A percentile compares a stretch with the other conserved stretches of the same genome.
phyloP scores from a whole-genome alignment of 2,888 invertebrate genomes.

The Buathra laborator region DNA sequence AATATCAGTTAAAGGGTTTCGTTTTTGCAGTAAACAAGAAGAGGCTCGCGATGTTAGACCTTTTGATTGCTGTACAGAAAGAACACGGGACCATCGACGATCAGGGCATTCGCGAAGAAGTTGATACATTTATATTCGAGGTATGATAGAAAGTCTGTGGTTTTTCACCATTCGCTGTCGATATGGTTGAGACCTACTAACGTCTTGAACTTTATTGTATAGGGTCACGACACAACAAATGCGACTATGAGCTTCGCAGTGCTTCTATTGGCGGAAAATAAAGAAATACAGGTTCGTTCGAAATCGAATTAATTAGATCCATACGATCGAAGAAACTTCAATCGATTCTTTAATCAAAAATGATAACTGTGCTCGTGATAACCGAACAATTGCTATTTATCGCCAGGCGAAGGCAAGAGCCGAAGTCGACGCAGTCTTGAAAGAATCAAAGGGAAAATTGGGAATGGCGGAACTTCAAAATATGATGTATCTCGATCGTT shows the following conservation, averaged over 20 bases:
- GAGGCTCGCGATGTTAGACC: slow-evolving; percentile 69
- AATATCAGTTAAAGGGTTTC: background rate
- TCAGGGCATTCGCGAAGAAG: slow-evolving; percentile 68
- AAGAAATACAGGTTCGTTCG: slow-evolving; percentile 61
- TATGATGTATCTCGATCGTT: slow-evolving; percentile 89
- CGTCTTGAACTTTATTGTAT: background rate
- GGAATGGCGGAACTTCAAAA: slow-evolving; percentile 87
- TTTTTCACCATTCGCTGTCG: background rate
- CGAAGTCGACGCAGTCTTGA: slow-evolving; percentile 82
- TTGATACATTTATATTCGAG: slow-evolving; percentile 70
- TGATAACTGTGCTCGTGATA: background rate
- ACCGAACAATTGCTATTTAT: slow-evolving; percentile 26
- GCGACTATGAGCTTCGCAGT: slow-evolving; percentile 63
- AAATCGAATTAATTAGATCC: background rate
- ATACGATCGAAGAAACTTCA: background rate
- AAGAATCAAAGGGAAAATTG: slow-evolving; percentile 85
- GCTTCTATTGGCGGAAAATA: slow-evolving; percentile 66
- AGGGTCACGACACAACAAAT: slow-evolving; percentile 69
- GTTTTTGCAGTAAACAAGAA: slow-evolving; percentile 55
- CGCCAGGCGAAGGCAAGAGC: slow-evolving; percentile 65
- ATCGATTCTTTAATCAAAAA: background rate
- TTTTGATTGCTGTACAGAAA: slow-evolving; percentile 64
- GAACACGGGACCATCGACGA: slow-evolving; percentile 62
- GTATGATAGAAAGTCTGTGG: slow-evolving; percentile 38
- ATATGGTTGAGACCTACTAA: background rate